phyloP scores from a whole-genome alignment of 2,113 vertebrate species.

The Erpornis zantholeuca region DNA sequence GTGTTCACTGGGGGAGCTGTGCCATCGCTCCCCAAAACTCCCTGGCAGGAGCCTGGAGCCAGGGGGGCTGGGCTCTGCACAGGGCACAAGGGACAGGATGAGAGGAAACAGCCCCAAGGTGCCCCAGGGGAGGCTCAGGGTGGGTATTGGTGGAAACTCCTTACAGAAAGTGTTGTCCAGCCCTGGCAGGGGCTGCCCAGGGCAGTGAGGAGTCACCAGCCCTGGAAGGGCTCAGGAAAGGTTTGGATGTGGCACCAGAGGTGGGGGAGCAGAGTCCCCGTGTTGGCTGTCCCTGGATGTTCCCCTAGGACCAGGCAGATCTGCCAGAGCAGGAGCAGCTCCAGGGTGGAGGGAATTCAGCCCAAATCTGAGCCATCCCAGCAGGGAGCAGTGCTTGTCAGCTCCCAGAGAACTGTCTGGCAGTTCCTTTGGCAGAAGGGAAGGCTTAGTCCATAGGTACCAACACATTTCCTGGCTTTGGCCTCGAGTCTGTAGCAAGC shows the following conservation, averaged over 20 bases:
- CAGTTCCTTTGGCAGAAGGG: not conserved
- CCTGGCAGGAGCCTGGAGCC: not conserved
- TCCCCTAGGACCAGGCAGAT: fast-evolving
- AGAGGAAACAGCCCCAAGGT: fast-evolving
- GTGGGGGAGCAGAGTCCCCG: not conserved
- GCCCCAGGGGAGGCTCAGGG: not conserved
- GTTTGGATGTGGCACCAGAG: not conserved
- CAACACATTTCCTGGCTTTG: not conserved
- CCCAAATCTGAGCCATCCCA: fast-evolving
- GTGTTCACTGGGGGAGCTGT: not conserved
- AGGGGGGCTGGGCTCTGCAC: fast-evolving
- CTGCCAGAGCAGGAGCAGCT: not conserved
- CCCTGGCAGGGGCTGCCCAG: not conserved
- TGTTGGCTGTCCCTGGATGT: fast-evolving
- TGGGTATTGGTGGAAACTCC: fast-evolving
- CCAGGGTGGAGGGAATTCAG: fast-evolving
- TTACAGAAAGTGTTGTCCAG: fast-evolving
- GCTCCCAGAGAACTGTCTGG: not conserved
- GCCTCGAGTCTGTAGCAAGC: not conserved
- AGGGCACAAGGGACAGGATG: not conserved
- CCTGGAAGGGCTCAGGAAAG: not conserved
- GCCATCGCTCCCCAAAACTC: fast-evolving
- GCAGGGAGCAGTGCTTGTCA: not conserved
- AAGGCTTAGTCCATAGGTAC: not conserved
- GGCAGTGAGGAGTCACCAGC: not conserved